Evolutionary conservation across 35 echinoderm and acorn worm species (phyloP).

Genomic region (Eucidaris tribuloides): DNA sequence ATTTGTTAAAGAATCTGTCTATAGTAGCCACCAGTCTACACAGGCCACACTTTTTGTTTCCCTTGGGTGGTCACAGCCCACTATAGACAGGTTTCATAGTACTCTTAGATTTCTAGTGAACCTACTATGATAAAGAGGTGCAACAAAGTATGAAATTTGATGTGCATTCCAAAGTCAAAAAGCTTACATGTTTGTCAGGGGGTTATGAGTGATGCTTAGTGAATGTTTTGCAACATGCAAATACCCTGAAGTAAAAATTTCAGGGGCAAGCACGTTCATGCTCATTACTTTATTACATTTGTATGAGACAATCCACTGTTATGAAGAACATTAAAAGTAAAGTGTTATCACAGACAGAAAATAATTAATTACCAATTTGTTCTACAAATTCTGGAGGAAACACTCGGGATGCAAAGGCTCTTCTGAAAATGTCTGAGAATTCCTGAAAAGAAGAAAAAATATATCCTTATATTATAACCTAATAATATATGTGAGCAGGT

Average conservation of each 20-base stretch:
- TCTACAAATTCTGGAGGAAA: constrained; percentile 96
- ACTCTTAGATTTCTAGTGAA: no score
- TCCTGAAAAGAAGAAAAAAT: constrained; percentile 58
- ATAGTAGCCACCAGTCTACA: no score
- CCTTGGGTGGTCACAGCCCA: no score
- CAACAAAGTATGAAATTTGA: no score
- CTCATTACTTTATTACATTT: background rate
- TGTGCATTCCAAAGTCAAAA: no score
- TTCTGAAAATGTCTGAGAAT: constrained; percentile 98
- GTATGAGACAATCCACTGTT: background rate
- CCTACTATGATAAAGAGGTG: no score
- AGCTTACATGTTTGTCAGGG: background rate
- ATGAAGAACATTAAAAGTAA: background rate
- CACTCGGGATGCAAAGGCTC: constrained; percentile 96
- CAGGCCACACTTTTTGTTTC: no score
- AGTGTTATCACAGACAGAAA: no score
- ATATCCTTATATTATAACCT: no score
- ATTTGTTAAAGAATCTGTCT: no score
- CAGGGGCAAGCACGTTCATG: background rate
- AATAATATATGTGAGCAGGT: no score
- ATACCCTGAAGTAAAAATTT: background rate
- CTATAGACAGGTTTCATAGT: no score
- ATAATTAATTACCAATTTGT: constrained; percentile 64
- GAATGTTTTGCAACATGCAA: background rate
- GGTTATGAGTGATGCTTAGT: background rate